Conservation (phyloP, 2,113 vertebrate species). For the Acanthochromis polyacanthus region DNA sequence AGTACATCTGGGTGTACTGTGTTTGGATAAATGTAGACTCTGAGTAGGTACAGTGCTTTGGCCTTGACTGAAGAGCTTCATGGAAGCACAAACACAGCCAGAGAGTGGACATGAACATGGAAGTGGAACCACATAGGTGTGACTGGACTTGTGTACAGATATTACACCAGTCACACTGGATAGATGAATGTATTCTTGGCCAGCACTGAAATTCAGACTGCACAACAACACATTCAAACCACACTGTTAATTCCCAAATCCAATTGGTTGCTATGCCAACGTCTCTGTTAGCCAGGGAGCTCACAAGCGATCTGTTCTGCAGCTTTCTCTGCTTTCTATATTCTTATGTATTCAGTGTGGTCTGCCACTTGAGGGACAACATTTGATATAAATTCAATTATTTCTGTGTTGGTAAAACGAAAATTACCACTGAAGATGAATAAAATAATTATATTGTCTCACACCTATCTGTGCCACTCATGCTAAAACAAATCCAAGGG, state of each 20-base stretch:
- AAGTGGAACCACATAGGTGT: too few species aligned
- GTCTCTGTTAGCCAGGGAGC: neutral
- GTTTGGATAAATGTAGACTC: too few species aligned
- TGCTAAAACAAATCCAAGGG: neutral
- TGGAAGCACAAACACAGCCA: too few species aligned
- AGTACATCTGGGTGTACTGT: too few species aligned
- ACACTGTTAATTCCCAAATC: conserved; percentile 1
- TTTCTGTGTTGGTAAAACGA: neutral
- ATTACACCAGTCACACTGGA: neutral
- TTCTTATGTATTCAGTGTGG: neutral
- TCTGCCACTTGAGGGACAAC: neutral
- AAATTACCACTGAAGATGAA: neutral
- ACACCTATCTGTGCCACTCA: neutral
- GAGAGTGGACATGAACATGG: too few species aligned
- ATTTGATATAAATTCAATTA: neutral
- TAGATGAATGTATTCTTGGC: neutral
- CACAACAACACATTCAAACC: neutral
- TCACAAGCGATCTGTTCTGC: conserved; percentile 1
- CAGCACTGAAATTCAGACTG: neutral
- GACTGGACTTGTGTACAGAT: too few species aligned
- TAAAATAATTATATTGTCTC: neutral
- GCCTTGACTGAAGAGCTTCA: too few species aligned
- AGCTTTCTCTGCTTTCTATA: neutral
- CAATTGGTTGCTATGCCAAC: conserved; percentile 8
- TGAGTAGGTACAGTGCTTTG: too few species aligned